Base-by-base conservation (phyloP, 30 jellyfish, hydroid and myxozoan genomes). In the Aurelia coerulea region DNA sequence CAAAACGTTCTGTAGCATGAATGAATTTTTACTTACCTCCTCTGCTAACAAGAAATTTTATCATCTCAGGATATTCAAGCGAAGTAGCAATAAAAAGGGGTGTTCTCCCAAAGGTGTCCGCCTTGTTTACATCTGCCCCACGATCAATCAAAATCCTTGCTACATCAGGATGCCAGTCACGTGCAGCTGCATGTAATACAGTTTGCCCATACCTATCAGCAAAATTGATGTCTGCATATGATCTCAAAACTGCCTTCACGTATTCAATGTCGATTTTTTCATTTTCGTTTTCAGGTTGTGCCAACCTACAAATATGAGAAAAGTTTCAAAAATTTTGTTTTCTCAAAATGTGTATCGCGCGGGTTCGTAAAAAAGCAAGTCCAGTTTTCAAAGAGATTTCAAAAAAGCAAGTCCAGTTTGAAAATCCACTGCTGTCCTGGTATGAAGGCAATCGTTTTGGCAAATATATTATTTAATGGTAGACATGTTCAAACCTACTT, bases 111-210 rank as follows among this genome's bases (percentile, higher is more conserved):
- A 46, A 86, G 0, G 5, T 37, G 76, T 86, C 95, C 16, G 62
- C 79, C 66, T 66, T 78, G 80, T 86, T 78, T 3, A 78, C 86
- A 56, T 59, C 76, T 16, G 95, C 95, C 14, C 92, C 92, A 42
- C 58, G 50, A 37, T 80, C 89, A 4, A 89, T 73, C 46, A 89
- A 80, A 53, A 79, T 73, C 34, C 74, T 41, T 33, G 92, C 97
- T 8, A 74, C 97, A 51, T 81, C 97, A 1, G 92, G 88, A 73
- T 74, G 71, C 97, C 97, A 89, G 74, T 89, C 97, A 10, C 92
- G 83, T n/a, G 97, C 92, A 1, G 85, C 90, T 6, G 92, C 89
- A 53, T 89, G 97, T 12, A 80, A 70, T 41, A 32, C 86, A 5
- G 97, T 89, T 67, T 89, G 97, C 29, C 97, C 97, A 37, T 62